Percentiles rank a stretch among this genome's conserved stretches.
Evolutionary conservation across 2,113 vertebrate genomes (phyloP).

Genomic region (Boulengerochromis microlepis): DNA sequence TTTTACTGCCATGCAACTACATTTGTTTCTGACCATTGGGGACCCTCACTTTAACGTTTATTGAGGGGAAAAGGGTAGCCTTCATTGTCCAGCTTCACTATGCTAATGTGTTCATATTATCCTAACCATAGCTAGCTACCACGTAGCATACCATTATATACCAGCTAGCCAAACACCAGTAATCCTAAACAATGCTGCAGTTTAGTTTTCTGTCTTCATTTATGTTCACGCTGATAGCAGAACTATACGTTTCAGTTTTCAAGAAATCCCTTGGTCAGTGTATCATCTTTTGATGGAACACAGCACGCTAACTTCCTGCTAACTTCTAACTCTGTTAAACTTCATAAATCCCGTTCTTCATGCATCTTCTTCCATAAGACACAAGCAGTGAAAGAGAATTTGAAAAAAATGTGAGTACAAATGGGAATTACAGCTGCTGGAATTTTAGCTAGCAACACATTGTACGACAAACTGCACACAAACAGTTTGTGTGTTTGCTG

Average conservation of each 20-base stretch:
- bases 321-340: background rate
- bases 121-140: background rate
- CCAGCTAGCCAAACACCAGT: background rate
- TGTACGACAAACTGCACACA: background rate
- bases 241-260: background rate
- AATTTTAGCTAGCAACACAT: background rate
- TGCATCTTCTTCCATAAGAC: background rate
- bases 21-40: background rate
- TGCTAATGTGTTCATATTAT: background rate
- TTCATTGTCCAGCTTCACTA: background rate
- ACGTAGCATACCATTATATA: background rate
- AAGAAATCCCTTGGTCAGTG: rapidly evolving
- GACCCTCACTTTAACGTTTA: background rate
- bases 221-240: background rate
- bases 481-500: background rate
- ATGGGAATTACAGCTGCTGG: background rate
- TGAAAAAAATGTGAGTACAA: background rate
- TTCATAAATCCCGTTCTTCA: background rate
- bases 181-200: background rate
- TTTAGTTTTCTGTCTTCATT: background rate
- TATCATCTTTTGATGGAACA: background rate
- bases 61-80: background rate
- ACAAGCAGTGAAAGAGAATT: background rate
- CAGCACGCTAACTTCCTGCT: background rate
- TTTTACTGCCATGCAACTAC: background rate